phyloP scores from a whole-genome alignment of 2,797 vertebrate genomes.

The Lacerta viridis region DNA sequence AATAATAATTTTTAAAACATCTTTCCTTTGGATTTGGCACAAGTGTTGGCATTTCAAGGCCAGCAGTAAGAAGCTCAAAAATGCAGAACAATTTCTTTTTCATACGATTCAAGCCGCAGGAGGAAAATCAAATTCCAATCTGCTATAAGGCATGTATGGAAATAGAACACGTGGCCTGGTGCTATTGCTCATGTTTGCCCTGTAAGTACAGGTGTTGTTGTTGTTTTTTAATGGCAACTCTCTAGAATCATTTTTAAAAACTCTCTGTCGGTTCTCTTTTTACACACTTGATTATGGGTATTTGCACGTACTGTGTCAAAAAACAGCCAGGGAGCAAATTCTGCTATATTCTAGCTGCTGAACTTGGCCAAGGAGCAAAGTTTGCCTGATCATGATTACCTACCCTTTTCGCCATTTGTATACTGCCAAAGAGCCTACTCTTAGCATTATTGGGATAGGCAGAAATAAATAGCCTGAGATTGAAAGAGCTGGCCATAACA shows the following conservation, averaged over 20 bases:
- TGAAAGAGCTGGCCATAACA: not conserved
- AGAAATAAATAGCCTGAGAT: not conserved
- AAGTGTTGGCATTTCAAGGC: slow-evolving; percentile 41
- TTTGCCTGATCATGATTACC: not conserved
- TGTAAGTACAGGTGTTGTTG: fast-evolving
- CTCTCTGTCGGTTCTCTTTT: not conserved
- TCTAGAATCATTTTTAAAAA: not conserved
- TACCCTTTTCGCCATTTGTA: not conserved
- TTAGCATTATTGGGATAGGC: not conserved
- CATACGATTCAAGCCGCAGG: not conserved
- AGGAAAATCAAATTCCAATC: not conserved
- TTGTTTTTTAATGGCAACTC: not conserved
- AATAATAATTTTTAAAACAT: not conserved
- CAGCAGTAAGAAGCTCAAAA: slow-evolving; percentile 19
- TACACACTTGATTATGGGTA: not conserved
- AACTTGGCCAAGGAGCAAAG: not conserved
- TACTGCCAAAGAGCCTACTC: not conserved
- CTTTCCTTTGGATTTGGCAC: slow-evolving; percentile 9
- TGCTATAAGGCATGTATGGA: slow-evolving; percentile 25
- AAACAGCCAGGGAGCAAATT: not conserved
- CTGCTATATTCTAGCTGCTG: not conserved
- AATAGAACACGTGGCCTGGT: not conserved
- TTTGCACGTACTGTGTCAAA: not conserved
- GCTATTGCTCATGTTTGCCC: slow-evolving; percentile 18
- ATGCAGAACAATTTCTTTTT: slow-evolving; percentile 19